phyloP scores from a whole-genome alignment of 2,888 invertebrate species.

The Drosophila borborema region DNA sequence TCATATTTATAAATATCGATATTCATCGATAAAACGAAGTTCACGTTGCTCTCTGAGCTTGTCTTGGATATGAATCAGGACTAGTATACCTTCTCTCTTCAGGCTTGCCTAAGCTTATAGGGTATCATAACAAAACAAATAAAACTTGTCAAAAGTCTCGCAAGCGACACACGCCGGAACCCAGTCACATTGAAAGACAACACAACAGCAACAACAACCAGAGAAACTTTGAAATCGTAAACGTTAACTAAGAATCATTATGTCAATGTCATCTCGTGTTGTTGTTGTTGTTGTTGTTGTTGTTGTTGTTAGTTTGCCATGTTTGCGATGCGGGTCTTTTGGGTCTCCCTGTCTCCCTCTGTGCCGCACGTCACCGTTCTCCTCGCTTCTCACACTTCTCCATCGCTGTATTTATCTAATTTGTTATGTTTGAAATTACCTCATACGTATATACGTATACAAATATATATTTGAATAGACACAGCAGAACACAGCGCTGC shows the following conservation, averaged over 20 bases:
- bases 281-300: constrained; percentile 39
- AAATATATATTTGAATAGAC: constrained; percentile 32
- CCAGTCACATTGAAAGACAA: constrained; percentile 49
- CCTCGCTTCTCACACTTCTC: background rate
- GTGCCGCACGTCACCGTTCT: background rate
- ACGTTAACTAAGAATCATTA: constrained; percentile 75
- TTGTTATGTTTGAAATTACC: constrained; percentile 66
- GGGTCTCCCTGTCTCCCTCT: constrained; percentile 33
- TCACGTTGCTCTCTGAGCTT: background rate
- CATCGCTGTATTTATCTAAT: constrained; percentile 57
- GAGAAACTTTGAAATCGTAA: constrained; percentile 61
- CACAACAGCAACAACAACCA: constrained; percentile 26
- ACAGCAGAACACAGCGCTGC: constrained; percentile 30
- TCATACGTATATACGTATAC: constrained; percentile 44
- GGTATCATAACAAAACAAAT: constrained; percentile 31
- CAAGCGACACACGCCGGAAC: constrained; percentile 62
- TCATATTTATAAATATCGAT: no score
- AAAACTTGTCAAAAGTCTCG: constrained; percentile 63
- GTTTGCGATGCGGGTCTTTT: constrained; percentile 58
- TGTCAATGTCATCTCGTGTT: constrained; percentile 70
- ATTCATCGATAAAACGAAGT: background rate
- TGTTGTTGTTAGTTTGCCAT: constrained; percentile 44
- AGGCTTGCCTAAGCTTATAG: background rate
- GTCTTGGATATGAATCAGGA: background rate
- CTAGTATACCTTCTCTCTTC: background rate